Percentiles rank a stretch among this genome's conserved stretches.
Evolutionary conservation across 2,888 invertebrate species (phyloP).

Genomic region (Acrobasis consociella): DNA sequence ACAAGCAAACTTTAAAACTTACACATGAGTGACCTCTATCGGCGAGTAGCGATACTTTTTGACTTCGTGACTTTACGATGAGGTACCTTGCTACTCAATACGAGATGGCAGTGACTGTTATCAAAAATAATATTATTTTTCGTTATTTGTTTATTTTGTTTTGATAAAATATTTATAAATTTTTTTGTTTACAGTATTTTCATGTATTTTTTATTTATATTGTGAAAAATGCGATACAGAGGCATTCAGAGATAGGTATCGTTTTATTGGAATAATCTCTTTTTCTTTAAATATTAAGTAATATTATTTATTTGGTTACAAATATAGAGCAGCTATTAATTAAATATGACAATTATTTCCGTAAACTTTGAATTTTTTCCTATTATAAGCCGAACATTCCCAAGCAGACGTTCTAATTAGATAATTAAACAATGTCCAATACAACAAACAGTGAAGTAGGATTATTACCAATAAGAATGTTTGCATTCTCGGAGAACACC

Average conservation of each 20-base stretch:
- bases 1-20: constrained; percentile 50
- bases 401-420: constrained; percentile 21
- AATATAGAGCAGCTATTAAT: too few relatives aligned
- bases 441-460: constrained; percentile 35
- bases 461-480: constrained; percentile 43
- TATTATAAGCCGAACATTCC: background rate
- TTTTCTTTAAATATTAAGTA: too few relatives aligned
- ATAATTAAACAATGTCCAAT: constrained; percentile 21
- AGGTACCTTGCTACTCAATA: constrained; percentile 41
- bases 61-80: constrained; percentile 38
- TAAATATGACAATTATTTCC: too few relatives aligned
- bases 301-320: too few relatives aligned
- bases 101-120: constrained; percentile 61
- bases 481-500: constrained; percentile 45
- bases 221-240: too few relatives aligned
- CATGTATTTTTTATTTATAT: too few relatives aligned
- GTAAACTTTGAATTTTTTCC: too few relatives aligned
- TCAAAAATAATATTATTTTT: background rate
- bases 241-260: too few relatives aligned
- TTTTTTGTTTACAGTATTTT: too few relatives aligned
- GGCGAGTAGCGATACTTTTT: constrained; percentile 61
- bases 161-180: too few relatives aligned
- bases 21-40: constrained; percentile 64
- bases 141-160: background rate
- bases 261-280: too few relatives aligned